Evolutionary conservation across 1,140 invertebrate species (phyloP), one percentile per base, ranked within the genome.

Genomic region (Micrasema longulum): DNA sequence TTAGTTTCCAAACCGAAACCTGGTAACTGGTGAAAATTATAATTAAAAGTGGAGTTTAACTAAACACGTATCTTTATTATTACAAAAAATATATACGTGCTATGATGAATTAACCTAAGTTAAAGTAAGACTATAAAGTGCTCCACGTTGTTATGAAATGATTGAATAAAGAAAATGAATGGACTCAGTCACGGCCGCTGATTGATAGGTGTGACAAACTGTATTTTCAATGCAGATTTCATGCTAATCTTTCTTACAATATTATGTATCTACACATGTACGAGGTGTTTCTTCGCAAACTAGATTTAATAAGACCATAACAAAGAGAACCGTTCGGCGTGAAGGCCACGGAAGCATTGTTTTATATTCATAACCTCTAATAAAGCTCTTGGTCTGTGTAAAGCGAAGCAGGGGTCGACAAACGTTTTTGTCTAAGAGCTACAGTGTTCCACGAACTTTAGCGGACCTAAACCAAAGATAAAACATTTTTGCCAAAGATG

Each of bases 381-480:
- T 18, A n/a, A 31, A 22, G 50, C 20, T 53, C 9, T 53, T 18
- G 31, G 47, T 72, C 35, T 66, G 60, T 57, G 36, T 45, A 66
- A 67, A 36, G 60, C n/a, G n/a, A n/a, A n/a, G n/a, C n/a, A n/a
- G n/a, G n/a, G n/a, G n/a, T n/a, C n/a, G n/a, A n/a, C n/a, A n/a
- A n/a, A n/a, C n/a, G n/a, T n/a, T n/a, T n/a, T n/a, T n/a, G n/a
- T n/a, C n/a, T n/a, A n/a, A n/a, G n/a, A n/a, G n/a, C n/a, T n/a
- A n/a, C n/a, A n/a, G n/a, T n/a, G n/a, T n/a, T n/a, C n/a, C n/a
- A n/a, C n/a, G n/a, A n/a, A n/a, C n/a, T n/a, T n/a, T n/a, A n/a
- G n/a, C n/a, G n/a, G n/a, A n/a, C n/a, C n/a, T n/a, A n/a, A n/a
- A n/a, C n/a, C n/a, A n/a, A n/a, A n/a, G n/a, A n/a, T n/a, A n/a